phyloP scores from a whole-genome alignment of 1,140 invertebrate genomes.

The Microplitis demolitor region DNA sequence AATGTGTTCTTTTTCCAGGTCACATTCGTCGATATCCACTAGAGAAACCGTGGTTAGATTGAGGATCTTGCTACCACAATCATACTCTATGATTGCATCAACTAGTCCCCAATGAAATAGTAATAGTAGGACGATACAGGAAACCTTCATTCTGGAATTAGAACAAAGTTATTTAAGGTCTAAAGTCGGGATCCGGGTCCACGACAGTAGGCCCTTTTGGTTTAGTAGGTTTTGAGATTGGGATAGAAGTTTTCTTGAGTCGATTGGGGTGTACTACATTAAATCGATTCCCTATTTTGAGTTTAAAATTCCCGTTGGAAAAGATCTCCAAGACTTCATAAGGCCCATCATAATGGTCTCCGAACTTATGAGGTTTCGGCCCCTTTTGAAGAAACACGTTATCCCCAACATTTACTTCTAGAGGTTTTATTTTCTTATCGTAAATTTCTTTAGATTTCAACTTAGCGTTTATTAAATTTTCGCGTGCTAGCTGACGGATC shows the following conservation, averaged over 20 bases:
- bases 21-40: too few relatives aligned
- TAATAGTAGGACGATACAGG: too few relatives aligned
- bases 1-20: neutral
- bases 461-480: conserved; percentile 15
- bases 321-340: neutral
- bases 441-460: neutral
- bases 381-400: neutral
- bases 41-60: conserved; percentile 4
- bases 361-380: neutral
- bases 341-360: conserved; percentile 4
- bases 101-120: too few relatives aligned
- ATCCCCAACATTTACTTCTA: neutral
- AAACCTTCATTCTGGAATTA: too few relatives aligned
- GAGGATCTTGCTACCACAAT: neutral
- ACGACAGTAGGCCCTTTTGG: too few relatives aligned
- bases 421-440: neutral
- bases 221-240: too few relatives aligned
- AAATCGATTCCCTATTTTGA: neutral
- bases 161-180: too few relatives aligned
- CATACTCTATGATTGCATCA: conserved; percentile 2
- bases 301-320: neutral
- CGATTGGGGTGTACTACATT: neutral
- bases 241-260: too few relatives aligned
- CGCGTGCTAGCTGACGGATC: neutral
- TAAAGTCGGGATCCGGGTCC: too few relatives aligned